Conservation (phyloP, 2,113 vertebrate species). For the Dipodomys stephensi region DNA sequence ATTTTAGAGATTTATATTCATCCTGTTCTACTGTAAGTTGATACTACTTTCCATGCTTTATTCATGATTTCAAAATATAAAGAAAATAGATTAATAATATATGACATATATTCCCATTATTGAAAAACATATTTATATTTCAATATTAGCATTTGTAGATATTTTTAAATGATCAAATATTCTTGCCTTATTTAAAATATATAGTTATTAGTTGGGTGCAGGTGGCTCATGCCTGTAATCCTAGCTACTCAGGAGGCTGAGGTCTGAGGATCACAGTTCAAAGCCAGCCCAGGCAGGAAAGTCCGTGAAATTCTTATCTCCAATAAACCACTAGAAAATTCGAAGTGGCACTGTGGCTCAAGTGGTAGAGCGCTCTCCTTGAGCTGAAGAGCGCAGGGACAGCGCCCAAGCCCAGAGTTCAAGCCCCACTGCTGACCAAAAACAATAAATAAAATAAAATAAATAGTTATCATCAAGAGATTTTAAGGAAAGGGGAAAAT, state of each 20-base stretch:
- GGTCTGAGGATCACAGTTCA: too few relatives aligned
- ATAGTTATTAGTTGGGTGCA: background rate
- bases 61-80: slow-evolving; percentile 23
- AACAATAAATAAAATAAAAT: too few relatives aligned
- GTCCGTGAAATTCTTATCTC: too few relatives aligned
- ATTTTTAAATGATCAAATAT: background rate
- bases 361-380: too few relatives aligned
- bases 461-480: background rate
- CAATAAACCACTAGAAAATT: too few relatives aligned
- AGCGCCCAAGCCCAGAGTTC: too few relatives aligned
- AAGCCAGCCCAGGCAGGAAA: too few relatives aligned
- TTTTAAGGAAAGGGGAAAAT: background rate
- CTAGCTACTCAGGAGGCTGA: too few relatives aligned
- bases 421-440: too few relatives aligned
- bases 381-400: too few relatives aligned
- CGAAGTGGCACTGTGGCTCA: too few relatives aligned
- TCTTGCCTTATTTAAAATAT: slow-evolving; percentile 31
- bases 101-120: background rate
- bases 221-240: too few relatives aligned
- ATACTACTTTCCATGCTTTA: slow-evolving; percentile 12
- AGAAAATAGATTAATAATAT: slow-evolving; percentile 58
- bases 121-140: slow-evolving; percentile 2
- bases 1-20: slow-evolving; percentile 58
- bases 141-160: slow-evolving; percentile 2
- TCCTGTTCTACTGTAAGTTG: background rate